Evolutionary conservation across 1,140 invertebrate species (phyloP).

Genomic region (Meloidogyne floridensis): DNA sequence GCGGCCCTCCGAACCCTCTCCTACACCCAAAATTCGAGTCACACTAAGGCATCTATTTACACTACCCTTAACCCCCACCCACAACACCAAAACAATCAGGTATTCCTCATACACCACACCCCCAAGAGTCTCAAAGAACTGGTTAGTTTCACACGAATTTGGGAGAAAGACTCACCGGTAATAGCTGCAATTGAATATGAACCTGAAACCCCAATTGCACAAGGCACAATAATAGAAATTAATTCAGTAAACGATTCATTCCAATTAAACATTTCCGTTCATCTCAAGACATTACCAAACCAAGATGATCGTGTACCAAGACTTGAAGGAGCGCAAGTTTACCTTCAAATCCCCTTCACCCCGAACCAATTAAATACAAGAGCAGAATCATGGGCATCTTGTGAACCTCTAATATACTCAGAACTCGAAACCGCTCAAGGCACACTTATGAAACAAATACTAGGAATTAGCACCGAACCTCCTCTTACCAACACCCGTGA

Average conservation of each 20-base stretch:
- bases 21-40: too few species aligned
- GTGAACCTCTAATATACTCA: background rate
- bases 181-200: too few species aligned
- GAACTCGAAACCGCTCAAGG: background rate
- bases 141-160: too few species aligned
- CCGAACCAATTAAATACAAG: background rate
- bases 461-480: background rate
- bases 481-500: background rate
- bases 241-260: background rate
- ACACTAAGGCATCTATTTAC: too few species aligned
- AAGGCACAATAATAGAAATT: too few species aligned
- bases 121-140: too few species aligned
- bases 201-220: too few species aligned
- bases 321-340: background rate
- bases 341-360: background rate
- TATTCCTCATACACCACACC: too few species aligned
- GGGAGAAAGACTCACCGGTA: too few species aligned
- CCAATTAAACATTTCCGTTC: background rate
- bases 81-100: too few species aligned
- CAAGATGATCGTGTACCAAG: background rate
- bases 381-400: background rate
- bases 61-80: too few species aligned
- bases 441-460: background rate
- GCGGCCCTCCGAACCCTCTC: too few species aligned
- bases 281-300: background rate